phyloP scores from a whole-genome alignment of 64 coral and sea anemone species.

The Porites australiensis region DNA sequence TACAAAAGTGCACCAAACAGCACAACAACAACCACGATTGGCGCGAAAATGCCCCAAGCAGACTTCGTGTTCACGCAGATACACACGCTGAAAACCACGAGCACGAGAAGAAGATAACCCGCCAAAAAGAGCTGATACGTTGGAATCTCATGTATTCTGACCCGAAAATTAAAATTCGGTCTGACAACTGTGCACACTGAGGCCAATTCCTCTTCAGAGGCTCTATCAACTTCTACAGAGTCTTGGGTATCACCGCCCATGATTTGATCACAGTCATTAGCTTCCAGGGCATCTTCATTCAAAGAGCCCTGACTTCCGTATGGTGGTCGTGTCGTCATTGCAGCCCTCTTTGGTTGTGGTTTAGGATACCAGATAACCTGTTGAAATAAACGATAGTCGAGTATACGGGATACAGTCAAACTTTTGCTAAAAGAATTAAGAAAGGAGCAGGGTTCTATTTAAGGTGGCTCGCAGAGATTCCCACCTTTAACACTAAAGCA shows the following conservation, averaged over 20 bases:
- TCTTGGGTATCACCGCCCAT: background rate
- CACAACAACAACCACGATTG: slow-evolving; percentile 6
- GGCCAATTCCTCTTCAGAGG: slow-evolving; percentile 22
- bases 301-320: slow-evolving; percentile 14
- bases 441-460: too few species aligned
- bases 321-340: background rate
- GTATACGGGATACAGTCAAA: background rate
- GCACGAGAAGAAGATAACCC: slow-evolving; percentile 4
- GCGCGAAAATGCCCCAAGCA: slow-evolving; percentile 34
- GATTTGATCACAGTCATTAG: slow-evolving; percentile 20
- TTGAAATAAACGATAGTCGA: background rate
- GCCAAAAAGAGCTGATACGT: slow-evolving; percentile 36
- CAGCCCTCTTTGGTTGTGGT: background rate
- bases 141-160: slow-evolving; percentile 40
- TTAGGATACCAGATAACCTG: slow-evolving; percentile 72
- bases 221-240: background rate
- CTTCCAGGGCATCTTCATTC: slow-evolving; percentile 47
- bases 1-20: slow-evolving; percentile 31
- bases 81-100: slow-evolving; percentile 38
- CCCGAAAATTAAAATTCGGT: slow-evolving; percentile 12
- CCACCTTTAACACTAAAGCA: too few species aligned
- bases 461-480: too few species aligned
- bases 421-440: too few species aligned
- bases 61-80: slow-evolving; percentile 31
- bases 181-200: background rate